Percentiles rank a stretch among this genome's conserved stretches.
Conservation (phyloP, 2,113 vertebrate genomes). For the Takifugu bimaculatus region DNA sequence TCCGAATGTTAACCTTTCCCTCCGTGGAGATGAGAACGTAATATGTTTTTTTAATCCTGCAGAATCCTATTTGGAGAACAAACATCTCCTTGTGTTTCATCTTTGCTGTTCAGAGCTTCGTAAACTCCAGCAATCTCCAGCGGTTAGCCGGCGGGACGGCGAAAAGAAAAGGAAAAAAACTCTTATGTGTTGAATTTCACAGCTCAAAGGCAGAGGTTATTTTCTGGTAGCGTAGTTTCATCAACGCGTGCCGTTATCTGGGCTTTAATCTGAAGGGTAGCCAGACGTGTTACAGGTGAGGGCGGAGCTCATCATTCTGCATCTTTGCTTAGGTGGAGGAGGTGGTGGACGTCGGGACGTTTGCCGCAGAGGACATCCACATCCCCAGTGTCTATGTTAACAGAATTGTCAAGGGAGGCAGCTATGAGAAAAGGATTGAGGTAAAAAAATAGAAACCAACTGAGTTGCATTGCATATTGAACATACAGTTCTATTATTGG, state of each 20-base stretch:
- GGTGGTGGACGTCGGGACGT: constrained; percentile 90
- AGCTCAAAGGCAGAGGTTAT: constrained; percentile 25
- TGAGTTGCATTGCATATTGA: not conserved
- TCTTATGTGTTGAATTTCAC: constrained; percentile 27
- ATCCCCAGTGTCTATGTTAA: constrained; percentile 96
- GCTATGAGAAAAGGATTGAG: constrained; percentile 95
- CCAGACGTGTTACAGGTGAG: constrained; percentile 21
- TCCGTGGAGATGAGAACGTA: not conserved
- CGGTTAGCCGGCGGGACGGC: not conserved
- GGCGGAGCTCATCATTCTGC: constrained; percentile 19
- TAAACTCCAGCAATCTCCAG: not conserved
- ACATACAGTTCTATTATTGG: too few species aligned
- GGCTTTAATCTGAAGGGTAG: constrained; percentile 21
- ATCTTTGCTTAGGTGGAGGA: constrained; percentile 87
- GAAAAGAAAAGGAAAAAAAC: not conserved
- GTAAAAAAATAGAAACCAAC: constrained; percentile 62
- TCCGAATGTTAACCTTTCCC: constrained; percentile 20
- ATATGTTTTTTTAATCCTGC: not conserved
- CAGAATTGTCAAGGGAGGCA: constrained; percentile 84
- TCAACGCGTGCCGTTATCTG: constrained; percentile 28
- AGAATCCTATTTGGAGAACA: constrained; percentile 5
- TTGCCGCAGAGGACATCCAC: constrained; percentile 93
- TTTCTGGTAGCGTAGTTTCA: constrained; percentile 24
- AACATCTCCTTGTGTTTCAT: not conserved
- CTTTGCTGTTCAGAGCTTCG: not conserved